Percentiles rank a stretch among this genome's conserved stretches.
Conservation (phyloP, 1,140 invertebrate species). For the Conus ventricosus region DNA sequence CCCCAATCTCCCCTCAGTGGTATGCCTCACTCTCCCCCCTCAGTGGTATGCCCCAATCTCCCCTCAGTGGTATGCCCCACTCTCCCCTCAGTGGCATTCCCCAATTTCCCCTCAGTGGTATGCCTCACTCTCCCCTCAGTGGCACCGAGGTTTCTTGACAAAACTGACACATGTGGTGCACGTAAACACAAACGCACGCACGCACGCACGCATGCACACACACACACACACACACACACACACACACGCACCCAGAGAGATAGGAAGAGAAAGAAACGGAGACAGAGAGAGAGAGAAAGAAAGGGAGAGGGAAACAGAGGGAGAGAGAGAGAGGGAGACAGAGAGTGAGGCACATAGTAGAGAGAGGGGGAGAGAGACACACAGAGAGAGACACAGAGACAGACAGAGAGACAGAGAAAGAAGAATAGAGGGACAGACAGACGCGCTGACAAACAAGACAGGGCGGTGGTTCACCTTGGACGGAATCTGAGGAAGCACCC, state of each 20-base stretch:
- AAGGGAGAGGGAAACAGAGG: neutral
- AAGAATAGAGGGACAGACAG: neutral
- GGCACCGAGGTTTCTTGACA: neutral
- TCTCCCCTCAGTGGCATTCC: too few species aligned
- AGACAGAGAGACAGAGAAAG: neutral
- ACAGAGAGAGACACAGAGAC: neutral
- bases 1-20: neutral
- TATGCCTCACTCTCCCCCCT: too few species aligned
- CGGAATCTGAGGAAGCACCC: neutral
- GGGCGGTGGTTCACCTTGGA: neutral
- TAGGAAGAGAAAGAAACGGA: neutral
- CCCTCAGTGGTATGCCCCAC: too few species aligned
- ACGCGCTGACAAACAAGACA: neutral
- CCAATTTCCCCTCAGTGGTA: too few species aligned
- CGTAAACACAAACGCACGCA: neutral
- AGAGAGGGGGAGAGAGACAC: neutral
- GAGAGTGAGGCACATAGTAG: neutral
- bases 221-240: too few species aligned
- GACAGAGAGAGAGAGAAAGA: neutral
- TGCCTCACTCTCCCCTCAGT: neutral
- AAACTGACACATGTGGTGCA: too few species aligned
- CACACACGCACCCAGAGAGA: too few species aligned
- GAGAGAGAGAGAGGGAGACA: neutral
- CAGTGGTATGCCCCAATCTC: too few species aligned
- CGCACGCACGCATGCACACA: neutral